These are phyloP conservation scores for Pachyseris speciosa DNA, from an alignment of 64 coral and sea anemone species.

Conservation along the genomic window DNA sequence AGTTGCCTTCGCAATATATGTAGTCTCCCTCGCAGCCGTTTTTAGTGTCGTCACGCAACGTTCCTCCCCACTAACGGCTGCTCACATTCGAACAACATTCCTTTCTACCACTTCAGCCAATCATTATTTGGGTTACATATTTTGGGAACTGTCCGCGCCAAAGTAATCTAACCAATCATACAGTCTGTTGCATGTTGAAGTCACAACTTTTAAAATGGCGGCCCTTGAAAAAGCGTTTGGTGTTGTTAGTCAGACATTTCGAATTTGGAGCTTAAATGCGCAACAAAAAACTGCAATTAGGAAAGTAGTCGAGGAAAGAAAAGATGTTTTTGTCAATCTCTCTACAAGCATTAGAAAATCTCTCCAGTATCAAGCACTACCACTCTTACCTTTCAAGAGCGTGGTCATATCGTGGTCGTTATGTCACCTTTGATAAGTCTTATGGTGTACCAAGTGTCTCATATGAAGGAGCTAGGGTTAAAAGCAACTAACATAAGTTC, in stretches of 20 bases:
- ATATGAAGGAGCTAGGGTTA: not conserved
- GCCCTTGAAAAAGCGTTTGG: not conserved
- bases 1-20: too few species aligned
- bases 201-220: not conserved
- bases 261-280: not conserved
- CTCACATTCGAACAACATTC: slow-evolving; percentile 1
- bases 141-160: not conserved
- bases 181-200: not conserved
- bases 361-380: not conserved
- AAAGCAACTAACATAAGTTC: not conserved
- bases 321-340: not conserved
- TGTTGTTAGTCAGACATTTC: not conserved
- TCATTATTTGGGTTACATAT: not conserved
- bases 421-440: not conserved
- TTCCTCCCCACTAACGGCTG: not conserved
- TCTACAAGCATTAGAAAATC: not conserved
- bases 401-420: not conserved
- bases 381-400: not conserved
- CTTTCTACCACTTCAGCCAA: not conserved
- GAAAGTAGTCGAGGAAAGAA: not conserved
- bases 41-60: not conserved
- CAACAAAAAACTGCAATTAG: not conserved
- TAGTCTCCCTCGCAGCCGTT: not conserved
- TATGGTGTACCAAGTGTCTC: slow-evolving; percentile 3
- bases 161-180: slow-evolving; percentile 6